Percentiles rank a stretch among this genome's conserved stretches.
These are phyloP conservation scores for Phalloptychus januarius DNA, from an alignment of 2,797 vertebrate genomes.

Conservation along the genomic window DNA sequence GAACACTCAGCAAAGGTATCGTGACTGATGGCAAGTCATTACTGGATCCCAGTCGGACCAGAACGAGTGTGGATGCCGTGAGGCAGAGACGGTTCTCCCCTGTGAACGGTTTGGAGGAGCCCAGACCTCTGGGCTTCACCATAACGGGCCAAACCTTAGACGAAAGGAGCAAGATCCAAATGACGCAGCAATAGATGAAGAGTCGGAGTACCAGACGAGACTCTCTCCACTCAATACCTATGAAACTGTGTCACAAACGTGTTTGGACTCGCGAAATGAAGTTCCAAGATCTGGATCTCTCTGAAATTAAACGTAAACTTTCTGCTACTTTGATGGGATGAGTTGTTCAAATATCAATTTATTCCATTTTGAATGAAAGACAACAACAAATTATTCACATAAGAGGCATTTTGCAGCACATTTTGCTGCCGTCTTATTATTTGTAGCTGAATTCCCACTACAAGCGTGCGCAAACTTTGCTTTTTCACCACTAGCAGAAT, in stretches of 20 bases:
- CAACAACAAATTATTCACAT: background rate
- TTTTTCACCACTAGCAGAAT: too few relatives aligned
- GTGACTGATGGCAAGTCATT: slow-evolving; percentile 39
- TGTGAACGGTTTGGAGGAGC: slow-evolving; percentile 51
- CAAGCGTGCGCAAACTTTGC: too few relatives aligned
- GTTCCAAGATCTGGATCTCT: background rate
- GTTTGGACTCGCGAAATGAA: background rate
- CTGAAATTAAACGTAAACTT: background rate
- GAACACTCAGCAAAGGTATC: slow-evolving; percentile 63
- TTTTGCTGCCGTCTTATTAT: background rate
- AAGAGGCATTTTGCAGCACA: background rate
- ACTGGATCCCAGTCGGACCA: slow-evolving; percentile 46
- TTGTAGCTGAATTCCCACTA: too few relatives aligned
- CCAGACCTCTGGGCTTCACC: slow-evolving; percentile 65
- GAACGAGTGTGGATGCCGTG: slow-evolving; percentile 57
- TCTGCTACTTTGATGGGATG: background rate
- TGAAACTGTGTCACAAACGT: background rate
- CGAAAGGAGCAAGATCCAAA: background rate
- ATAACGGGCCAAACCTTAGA: slow-evolving; percentile 70
- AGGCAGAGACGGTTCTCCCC: slow-evolving; percentile 72
- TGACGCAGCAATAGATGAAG: fast-evolving
- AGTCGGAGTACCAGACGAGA: too few relatives aligned
- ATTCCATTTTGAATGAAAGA: background rate
- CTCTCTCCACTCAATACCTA: background rate
- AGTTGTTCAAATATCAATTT: background rate